These are phyloP conservation scores for Parotia lawesii DNA, from an alignment of 2,113 vertebrate genomes.

Conservation along the genomic window DNA sequence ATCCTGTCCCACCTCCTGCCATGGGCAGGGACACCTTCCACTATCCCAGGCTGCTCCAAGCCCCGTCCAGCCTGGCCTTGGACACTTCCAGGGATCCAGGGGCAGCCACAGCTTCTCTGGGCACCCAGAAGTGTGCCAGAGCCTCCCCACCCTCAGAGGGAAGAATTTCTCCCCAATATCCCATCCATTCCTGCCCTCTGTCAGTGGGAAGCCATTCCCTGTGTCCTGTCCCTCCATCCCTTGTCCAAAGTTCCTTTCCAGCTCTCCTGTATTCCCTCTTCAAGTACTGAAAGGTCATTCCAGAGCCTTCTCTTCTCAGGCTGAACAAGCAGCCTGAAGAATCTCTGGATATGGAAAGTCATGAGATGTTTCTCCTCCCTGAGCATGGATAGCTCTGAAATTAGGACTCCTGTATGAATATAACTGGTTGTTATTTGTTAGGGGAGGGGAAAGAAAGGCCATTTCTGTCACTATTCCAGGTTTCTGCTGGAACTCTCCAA, in stretches of 20 bases:
- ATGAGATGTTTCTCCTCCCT: neutral
- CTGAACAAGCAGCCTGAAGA: neutral
- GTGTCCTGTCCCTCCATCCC: neutral
- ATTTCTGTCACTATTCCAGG: neutral
- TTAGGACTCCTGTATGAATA: neutral
- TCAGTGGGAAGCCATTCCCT: neutral
- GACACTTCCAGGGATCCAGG: neutral
- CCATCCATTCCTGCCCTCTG: neutral
- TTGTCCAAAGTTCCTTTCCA: neutral
- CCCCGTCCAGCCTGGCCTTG: fast-evolving
- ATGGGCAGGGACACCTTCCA: neutral
- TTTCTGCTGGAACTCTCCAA: neutral
- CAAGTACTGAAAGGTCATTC: neutral
- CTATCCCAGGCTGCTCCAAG: fast-evolving
- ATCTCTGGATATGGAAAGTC: neutral
- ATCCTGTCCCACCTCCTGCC: neutral
- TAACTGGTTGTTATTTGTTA: neutral
- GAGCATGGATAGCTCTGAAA: neutral
- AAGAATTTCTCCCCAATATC: neutral
- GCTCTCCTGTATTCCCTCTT: neutral
- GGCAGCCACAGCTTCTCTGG: neutral
- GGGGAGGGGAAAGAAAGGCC: fast-evolving
- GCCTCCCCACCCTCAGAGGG: fast-evolving
- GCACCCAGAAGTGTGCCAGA: fast-evolving
- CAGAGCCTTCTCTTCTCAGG: neutral